Evolutionary conservation across 1,140 invertebrate genomes (phyloP).

Genomic region (Charaxes varanes): DNA sequence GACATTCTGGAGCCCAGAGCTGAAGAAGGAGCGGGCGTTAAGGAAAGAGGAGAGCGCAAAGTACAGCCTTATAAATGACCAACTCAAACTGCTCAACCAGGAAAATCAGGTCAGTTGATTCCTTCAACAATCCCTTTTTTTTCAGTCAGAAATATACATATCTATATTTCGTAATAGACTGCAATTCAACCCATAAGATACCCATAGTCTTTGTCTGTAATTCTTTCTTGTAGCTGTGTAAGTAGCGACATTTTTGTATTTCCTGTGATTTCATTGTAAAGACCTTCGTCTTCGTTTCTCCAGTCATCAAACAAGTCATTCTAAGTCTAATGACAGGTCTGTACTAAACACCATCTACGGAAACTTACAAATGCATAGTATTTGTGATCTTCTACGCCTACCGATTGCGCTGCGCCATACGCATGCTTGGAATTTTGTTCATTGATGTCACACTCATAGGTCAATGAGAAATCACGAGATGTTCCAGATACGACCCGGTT

Average conservation of each 20-base stretch:
- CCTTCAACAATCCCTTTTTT: too few species aligned
- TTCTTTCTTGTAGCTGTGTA: too few species aligned
- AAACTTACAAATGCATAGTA: constrained; percentile 23
- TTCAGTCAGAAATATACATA: too few species aligned
- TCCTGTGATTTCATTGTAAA: too few species aligned
- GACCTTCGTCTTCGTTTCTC: too few species aligned
- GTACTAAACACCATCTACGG: not conserved
- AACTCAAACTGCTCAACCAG: constrained; percentile 95
- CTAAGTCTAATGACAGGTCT: not conserved
- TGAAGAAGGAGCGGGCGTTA: constrained; percentile 97
- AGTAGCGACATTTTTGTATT: too few species aligned
- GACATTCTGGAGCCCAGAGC: constrained; percentile 99
- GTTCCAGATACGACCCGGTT: constrained; percentile 16
- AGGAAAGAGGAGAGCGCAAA: constrained; percentile 98
- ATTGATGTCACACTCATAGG: constrained; percentile 34
- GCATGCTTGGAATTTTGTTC: constrained; percentile 39
- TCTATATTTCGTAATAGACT: too few species aligned
- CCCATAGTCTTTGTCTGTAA: too few species aligned
- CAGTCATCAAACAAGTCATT: too few species aligned
- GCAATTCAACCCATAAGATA: too few species aligned
- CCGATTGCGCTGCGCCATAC: constrained; percentile 29
- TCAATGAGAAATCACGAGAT: constrained; percentile 28
- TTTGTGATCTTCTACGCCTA: constrained; percentile 26
- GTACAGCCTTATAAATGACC: constrained; percentile 97
- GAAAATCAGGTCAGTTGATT: constrained; percentile 92